Evolutionary conservation across 2,888 invertebrate species (phyloP).

Genomic region (Cynaeus angustus): DNA sequence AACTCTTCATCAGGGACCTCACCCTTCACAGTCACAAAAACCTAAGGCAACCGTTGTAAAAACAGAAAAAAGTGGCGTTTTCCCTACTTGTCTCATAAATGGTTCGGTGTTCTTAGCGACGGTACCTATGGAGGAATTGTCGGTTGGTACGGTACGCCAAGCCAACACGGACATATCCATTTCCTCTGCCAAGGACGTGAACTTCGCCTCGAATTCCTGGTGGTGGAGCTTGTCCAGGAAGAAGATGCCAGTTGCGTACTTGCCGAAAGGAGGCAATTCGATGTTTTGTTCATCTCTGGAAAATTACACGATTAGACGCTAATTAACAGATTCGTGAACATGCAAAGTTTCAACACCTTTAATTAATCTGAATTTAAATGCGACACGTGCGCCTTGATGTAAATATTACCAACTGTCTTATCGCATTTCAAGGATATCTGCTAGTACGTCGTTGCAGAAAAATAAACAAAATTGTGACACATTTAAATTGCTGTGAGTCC

Average conservation of each 20-base stretch:
- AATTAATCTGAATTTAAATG: too few relatives aligned
- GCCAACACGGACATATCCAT: slow-evolving; percentile 88
- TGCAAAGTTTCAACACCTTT: too few relatives aligned
- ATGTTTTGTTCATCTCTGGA: slow-evolving; percentile 86
- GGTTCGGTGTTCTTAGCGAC: slow-evolving; percentile 97
- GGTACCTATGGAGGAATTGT: slow-evolving; percentile 88
- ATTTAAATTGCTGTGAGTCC: too few relatives aligned
- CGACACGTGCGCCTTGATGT: too few relatives aligned
- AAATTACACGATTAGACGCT: too few relatives aligned
- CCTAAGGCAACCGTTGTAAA: slow-evolving; percentile 73
- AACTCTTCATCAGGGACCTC: slow-evolving; percentile 63
- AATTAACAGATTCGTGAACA: too few relatives aligned
- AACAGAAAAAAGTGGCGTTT: not conserved
- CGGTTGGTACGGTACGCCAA: slow-evolving; percentile 96
- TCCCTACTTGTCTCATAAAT: slow-evolving; percentile 88
- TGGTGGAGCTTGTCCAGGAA: slow-evolving; percentile 92
- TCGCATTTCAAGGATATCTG: too few relatives aligned
- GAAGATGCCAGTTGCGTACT: slow-evolving; percentile 97
- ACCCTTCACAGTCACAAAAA: slow-evolving; percentile 70
- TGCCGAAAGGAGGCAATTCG: slow-evolving; percentile 88
- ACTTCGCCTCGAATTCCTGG: slow-evolving; percentile 85
- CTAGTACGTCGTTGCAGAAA: too few relatives aligned
- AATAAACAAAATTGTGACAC: too few relatives aligned
- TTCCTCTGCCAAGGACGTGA: slow-evolving; percentile 86
- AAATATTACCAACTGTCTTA: too few relatives aligned